Percentiles rank a stretch among this genome's conserved stretches.
phyloP scores from a whole-genome alignment of 2,888 invertebrate species.

The Metalampra italica region DNA sequence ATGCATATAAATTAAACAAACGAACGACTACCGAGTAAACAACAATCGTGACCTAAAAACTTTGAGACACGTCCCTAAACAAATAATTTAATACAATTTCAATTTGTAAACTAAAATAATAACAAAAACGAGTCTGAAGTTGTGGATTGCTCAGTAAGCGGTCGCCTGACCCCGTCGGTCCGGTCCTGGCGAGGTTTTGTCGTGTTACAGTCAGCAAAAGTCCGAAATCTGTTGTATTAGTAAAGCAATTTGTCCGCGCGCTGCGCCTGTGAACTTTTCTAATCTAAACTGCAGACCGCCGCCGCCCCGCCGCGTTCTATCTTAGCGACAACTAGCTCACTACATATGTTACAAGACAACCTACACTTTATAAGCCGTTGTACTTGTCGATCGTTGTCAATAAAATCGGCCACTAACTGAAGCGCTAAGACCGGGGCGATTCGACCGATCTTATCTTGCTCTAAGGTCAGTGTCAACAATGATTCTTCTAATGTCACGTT shows the following conservation, averaged over 20 bases:
- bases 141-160: not conserved
- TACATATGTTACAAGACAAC: not conserved
- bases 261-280: constrained; percentile 66
- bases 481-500: no score
- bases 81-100: not conserved
- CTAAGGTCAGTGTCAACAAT: no score
- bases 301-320: constrained; percentile 14
- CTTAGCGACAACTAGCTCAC: not conserved
- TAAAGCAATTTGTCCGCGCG: constrained; percentile 66
- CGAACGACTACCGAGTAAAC: not conserved
- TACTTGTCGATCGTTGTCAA: no score
- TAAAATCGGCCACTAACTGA: no score
- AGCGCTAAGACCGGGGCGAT: no score
- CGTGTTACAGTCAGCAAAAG: not conserved
- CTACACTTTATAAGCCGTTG: not conserved
- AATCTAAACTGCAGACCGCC: constrained; percentile 67
- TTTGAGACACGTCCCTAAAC: not conserved
- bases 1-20: not conserved
- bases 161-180: not conserved
- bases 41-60: not conserved
- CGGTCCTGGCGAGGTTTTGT: not conserved
- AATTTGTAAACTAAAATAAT: not conserved
- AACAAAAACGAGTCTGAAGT: no score
- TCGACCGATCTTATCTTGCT: no score
- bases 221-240: constrained; percentile 69